Percentiles rank a stretch among this genome's conserved stretches.
These are phyloP conservation scores for Sebastes jordani DNA, from an alignment of 2,797 vertebrate genomes.

Conservation along the genomic window DNA sequence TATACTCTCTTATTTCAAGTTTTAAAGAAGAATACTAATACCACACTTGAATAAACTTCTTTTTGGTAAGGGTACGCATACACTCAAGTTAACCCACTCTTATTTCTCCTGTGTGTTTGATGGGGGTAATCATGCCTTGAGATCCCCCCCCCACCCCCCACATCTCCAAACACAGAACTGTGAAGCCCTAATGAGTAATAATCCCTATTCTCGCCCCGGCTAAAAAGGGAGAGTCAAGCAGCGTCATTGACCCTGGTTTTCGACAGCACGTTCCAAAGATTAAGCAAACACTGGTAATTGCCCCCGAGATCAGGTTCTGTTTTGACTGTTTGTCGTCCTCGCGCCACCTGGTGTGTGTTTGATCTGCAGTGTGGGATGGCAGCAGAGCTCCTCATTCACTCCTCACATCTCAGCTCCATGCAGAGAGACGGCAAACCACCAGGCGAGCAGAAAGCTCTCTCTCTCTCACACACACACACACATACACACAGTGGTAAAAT, in stretches of 20 bases:
- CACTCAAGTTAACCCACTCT: not conserved
- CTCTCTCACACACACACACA: not conserved
- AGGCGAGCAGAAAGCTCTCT: conserved; percentile 9
- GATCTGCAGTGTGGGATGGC: conserved; percentile 66
- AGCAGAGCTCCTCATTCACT: conserved; percentile 63
- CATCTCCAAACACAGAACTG: conserved; percentile 59
- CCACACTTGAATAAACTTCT: not conserved
- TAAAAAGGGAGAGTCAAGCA: conserved; percentile 65
- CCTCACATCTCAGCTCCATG: conserved; percentile 55
- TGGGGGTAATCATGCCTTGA: not conserved
- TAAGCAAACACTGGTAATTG: conserved; percentile 79
- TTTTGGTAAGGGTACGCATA: not conserved
- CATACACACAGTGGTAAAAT: conserved; percentile 14
- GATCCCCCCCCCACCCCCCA: not conserved
- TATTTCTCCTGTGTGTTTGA: not conserved
- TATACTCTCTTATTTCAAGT: no score
- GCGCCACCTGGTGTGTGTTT: conserved; percentile 64
- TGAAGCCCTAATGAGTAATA: conserved; percentile 76
- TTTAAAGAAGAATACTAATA: no score
- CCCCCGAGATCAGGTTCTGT: conserved; percentile 75
- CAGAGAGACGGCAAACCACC: conserved; percentile 43
- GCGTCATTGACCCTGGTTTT: conserved; percentile 69
- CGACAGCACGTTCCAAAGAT: conserved; percentile 71
- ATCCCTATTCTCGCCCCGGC: conserved; percentile 57
- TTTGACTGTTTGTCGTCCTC: conserved; percentile 76